A percentile compares a stretch with the other conserved stretches of the same genome.
Conservation (phyloP, 1,140 invertebrate species). For the Propsilocerus akamusi region DNA sequence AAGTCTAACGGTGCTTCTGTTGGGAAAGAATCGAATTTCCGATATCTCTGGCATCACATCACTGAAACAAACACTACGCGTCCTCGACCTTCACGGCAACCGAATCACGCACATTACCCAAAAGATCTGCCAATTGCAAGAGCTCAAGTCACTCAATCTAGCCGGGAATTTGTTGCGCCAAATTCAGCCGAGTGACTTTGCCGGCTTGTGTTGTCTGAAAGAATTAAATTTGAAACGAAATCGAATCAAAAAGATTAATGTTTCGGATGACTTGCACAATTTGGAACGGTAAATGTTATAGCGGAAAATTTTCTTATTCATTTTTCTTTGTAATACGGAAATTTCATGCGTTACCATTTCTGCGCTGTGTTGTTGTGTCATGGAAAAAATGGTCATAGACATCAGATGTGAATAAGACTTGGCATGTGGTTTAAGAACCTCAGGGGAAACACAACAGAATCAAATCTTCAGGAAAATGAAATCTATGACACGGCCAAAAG, state of each 20-base stretch:
- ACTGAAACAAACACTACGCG: slow-evolving; percentile 23
- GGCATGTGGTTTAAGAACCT: no score
- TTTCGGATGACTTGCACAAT: slow-evolving; percentile 47
- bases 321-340: background rate
- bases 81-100: slow-evolving; percentile 84
- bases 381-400: no score
- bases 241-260: slow-evolving; percentile 55
- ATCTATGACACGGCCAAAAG: no score
- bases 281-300: slow-evolving; percentile 17
- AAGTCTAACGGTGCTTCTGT: slow-evolving; percentile 62
- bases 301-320: no score
- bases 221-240: slow-evolving; percentile 80
- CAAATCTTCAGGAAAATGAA: no score
- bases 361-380: no score
- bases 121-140: slow-evolving; percentile 34
- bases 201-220: slow-evolving; percentile 52
- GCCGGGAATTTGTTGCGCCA: slow-evolving; percentile 71
- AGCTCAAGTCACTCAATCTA: slow-evolving; percentile 77
- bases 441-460: no score
- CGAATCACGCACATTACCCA: slow-evolving; percentile 40
- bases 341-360: no score
- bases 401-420: no score
- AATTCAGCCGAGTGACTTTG: slow-evolving; percentile 51
- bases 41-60: slow-evolving; percentile 22
- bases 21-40: slow-evolving; percentile 69